Base-by-base conservation (phyloP, 2,113 vertebrate genomes). In the Argyrosomus japonicus region DNA sequence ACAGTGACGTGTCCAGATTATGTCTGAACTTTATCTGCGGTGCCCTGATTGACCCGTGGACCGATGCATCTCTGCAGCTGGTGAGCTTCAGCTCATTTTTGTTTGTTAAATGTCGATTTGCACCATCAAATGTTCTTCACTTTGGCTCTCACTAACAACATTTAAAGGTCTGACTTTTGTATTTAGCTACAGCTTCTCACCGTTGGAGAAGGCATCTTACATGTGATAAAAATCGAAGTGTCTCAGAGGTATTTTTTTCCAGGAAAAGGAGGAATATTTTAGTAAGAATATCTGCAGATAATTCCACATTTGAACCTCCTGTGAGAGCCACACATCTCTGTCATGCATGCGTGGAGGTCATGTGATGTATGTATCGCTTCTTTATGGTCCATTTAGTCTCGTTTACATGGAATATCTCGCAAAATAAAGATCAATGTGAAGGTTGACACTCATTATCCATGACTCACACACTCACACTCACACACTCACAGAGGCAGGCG, bases 351-450 rank as follows among this genome's bases (percentile, higher is more conserved):
- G 25, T 36, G 58, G 48, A 14, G 17, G 15, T 58, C 19, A 61
- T 23, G 1, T 68, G 56, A 54, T 69, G 25, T 54, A 14, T n/a
- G 32, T 18, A 13, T 18, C 29, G 40, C 12, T 25, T 62, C 47
- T 72, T 0, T 19, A 72, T 8, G 23, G 4, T 45, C 57, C 70
- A 53, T 76, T 81, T 45, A 64, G 50, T 27, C 29, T 21, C 4
- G 10, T 47, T 58, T 63, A 71, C 43, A n/a, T 57, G 11, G 29
- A 43, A 56, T 13, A 74, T 64, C 21, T 12, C 23, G 3, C 6
- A 51, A 70, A 87, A 75, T 63, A 65, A 54, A 79, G 51, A 71
- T 40, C 4, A 29, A 53, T 47, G 58, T 64, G 58, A 58, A 32
- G 6, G 56, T 18, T 75, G 60, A 77, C 21, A 19, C 50, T 32